Percentiles rank a stretch among this genome's conserved stretches.
phyloP scores from a whole-genome alignment of 1,140 invertebrate species.

The Anastrepha ludens region DNA sequence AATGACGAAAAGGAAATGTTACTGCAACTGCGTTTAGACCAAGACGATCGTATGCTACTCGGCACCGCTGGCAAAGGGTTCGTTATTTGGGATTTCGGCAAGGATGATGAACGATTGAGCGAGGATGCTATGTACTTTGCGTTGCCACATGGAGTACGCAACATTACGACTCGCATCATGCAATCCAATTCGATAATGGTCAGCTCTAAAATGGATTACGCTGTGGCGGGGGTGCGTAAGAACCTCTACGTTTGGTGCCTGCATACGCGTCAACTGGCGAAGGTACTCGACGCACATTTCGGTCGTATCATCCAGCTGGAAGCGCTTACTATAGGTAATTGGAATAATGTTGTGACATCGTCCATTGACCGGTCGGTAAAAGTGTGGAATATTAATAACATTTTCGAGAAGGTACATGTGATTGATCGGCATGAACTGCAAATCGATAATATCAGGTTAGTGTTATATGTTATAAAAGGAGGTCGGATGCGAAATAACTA shows the following conservation, averaged over 20 bases:
- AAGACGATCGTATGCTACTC: constrained; percentile 86
- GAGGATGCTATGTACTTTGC: constrained; percentile 81
- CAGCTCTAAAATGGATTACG: constrained; percentile 91
- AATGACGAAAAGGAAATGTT: constrained; percentile 84
- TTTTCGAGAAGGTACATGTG: constrained; percentile 97
- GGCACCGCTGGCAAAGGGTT: constrained; percentile 90
- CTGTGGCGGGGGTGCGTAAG: constrained; percentile 96
- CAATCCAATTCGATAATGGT: constrained; percentile 93
- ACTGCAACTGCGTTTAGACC: constrained; percentile 88
- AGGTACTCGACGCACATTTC: constrained; percentile 97
- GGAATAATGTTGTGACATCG: constrained; percentile 96
- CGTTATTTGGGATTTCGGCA: constrained; percentile 81
- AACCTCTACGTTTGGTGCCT: constrained; percentile 97
- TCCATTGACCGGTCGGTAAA: constrained; percentile 98
- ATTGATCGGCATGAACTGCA: constrained; percentile 97
- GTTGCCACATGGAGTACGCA: constrained; percentile 91
- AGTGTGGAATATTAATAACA: constrained; percentile 99
- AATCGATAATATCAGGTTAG: constrained; percentile 91
- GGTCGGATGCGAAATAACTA: too few relatives aligned
- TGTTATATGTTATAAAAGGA: too few relatives aligned
- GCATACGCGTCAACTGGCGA: constrained; percentile 85
- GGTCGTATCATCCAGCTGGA: constrained; percentile 95
- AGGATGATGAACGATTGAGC: constrained; percentile 65
- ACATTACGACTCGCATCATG: constrained; percentile 93
- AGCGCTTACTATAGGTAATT: constrained; percentile 88